phyloP scores from a whole-genome alignment of 2,113 vertebrate genomes.

The Galbula dea region DNA sequence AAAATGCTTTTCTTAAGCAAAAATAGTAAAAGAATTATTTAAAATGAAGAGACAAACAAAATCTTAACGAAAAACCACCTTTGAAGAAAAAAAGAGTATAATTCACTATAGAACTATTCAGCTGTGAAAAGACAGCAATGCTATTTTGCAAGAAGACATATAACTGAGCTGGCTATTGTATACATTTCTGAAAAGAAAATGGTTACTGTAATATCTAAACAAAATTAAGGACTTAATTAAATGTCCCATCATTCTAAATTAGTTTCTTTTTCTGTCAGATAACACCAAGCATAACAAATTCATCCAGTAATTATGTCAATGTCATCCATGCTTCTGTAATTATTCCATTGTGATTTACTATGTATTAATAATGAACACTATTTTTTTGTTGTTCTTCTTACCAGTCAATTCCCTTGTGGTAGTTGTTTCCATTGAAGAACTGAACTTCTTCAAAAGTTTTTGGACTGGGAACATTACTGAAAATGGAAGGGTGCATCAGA shows the following conservation, averaged over 20 bases:
- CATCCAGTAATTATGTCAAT: conserved; percentile 41
- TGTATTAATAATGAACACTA: conserved; percentile 20
- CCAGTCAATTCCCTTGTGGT: conserved; percentile 98
- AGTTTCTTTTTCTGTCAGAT: conserved; percentile 46
- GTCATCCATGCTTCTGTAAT: conserved; percentile 41
- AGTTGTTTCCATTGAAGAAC: conserved; percentile 98
- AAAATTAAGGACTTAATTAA: conserved; percentile 59
- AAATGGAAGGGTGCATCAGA: conserved; percentile 95
- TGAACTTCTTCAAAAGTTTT: conserved; percentile 98
- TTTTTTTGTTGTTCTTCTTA: conserved; percentile 69
- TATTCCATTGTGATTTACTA: conserved; percentile 19
- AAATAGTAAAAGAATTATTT: conserved; percentile 25
- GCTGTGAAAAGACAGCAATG: background rate
- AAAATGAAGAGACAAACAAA: background rate
- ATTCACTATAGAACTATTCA: background rate
- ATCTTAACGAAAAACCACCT: background rate
- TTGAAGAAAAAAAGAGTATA: background rate
- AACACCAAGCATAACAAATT: conserved; percentile 44
- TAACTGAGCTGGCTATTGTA: background rate
- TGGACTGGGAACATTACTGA: conserved; percentile 91
- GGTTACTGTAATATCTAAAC: conserved; percentile 33
- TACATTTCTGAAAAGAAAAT: conserved; percentile 26
- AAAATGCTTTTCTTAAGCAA: background rate
- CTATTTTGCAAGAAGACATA: background rate
- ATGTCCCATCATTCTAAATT: conserved; percentile 36